These are phyloP conservation scores for Hybognathus amarus DNA, from an alignment of 2,797 vertebrate genomes.

Conservation along the genomic window DNA sequence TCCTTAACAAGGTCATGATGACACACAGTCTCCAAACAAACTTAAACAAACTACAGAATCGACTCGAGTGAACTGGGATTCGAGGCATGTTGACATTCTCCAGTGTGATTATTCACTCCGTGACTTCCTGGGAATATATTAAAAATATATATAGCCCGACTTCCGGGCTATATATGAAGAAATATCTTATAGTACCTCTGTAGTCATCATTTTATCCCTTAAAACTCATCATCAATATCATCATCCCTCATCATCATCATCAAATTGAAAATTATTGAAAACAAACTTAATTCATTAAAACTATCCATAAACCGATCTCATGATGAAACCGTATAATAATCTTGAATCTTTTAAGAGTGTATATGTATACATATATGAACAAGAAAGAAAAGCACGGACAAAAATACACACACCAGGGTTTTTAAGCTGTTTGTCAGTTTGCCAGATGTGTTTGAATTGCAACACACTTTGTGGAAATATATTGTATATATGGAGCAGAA, in stretches of 20 bases:
- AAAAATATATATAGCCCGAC: too few relatives aligned
- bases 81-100: not conserved
- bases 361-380: not conserved
- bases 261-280: too few relatives aligned
- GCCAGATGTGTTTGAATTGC: not conserved
- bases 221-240: too few relatives aligned
- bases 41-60: not conserved
- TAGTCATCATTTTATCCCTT: too few relatives aligned
- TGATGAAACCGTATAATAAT: not conserved
- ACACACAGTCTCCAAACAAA: not conserved
- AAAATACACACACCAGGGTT: not conserved
- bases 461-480: too few relatives aligned
- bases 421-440: not conserved
- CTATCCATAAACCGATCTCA: not conserved
- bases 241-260: too few relatives aligned
- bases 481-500: not conserved
- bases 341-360: not conserved
- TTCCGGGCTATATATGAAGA: too few relatives aligned
- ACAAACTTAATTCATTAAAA: too few relatives aligned
- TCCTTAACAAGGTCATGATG: not conserved
- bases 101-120: not conserved
- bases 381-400: not conserved
- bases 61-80: not conserved
- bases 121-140: not conserved
- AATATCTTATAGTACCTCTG: too few relatives aligned